Evolutionary conservation across 2,113 vertebrate genomes (phyloP).

Genomic region (Sturnus vulgaris): DNA sequence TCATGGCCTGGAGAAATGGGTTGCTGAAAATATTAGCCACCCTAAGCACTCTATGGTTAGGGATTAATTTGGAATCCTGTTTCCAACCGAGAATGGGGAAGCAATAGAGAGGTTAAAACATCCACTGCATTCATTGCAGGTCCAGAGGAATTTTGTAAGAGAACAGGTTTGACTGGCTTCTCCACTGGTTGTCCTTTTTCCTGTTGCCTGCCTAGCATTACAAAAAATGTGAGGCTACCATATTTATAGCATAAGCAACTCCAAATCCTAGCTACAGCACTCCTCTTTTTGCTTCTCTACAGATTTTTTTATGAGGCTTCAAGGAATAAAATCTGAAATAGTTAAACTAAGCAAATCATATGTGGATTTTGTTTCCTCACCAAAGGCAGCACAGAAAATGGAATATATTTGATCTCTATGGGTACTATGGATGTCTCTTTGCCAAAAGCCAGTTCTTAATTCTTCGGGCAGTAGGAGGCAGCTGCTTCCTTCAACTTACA

Average conservation of each 20-base stretch:
- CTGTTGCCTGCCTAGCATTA: not conserved
- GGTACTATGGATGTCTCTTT: not conserved
- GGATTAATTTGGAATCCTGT: not conserved
- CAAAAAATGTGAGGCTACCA: not conserved
- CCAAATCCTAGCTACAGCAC: not conserved
- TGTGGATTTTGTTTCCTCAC: not conserved
- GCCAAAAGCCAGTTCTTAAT: not conserved
- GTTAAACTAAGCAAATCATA: not conserved
- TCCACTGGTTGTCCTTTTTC: not conserved
- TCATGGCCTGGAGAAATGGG: not conserved
- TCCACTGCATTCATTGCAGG: not conserved
- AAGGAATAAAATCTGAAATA: not conserved
- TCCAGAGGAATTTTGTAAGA: slow-evolving; percentile 39
- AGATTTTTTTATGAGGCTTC: not conserved
- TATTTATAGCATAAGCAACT: slow-evolving; percentile 18
- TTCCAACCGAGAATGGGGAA: not conserved
- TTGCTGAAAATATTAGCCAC: not conserved
- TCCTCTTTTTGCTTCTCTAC: not conserved
- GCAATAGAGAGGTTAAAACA: not conserved
- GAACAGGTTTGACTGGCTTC: not conserved
- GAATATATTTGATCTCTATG: not conserved
- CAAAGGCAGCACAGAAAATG: not conserved
- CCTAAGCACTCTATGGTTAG: not conserved
- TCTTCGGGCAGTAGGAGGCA: not conserved
- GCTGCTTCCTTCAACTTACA: not conserved